Base-by-base conservation (phyloP, 2,888 invertebrate species). In the Emmelina monodactyla region DNA sequence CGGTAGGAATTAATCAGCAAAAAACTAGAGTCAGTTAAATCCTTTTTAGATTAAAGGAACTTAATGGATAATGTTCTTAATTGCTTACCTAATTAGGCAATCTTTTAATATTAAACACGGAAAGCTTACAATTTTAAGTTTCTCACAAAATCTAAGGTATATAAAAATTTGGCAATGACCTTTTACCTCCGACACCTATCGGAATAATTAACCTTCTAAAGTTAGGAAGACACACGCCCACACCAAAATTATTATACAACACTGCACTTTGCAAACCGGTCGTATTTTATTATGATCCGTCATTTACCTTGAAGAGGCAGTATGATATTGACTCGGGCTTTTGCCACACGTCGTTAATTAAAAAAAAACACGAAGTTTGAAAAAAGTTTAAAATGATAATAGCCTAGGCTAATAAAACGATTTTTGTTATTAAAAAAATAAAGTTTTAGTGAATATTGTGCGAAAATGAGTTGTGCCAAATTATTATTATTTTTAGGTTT, bases 401-500 rank as follows among this genome's bases (percentile, higher is more conserved):
- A 19, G 19, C 9, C n/a, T 25, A 25, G 9, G 9, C 3, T 25
- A n/a, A 7, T 7, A 25, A 30, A 14, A 31, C 9, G 15, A 37
- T 32, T 36, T 40, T 40, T 37, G 11, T 28, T 16, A 32, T 33
- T 10, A 14, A 19, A 32, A 22, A 11, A 33, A 33, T 5, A 22
- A 30, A 34, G 16, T 37, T 16, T 30, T 31, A 39, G 31, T 60
- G 57, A 56, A 63, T 68, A 62, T 43, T 50, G n/a, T n/a, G n/a
- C n/a, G n/a, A n/a, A n/a, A n/a, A 25, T 25, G 25, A 11, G 11
- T 25, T n/a, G 11, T n/a, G 11, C 25, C 45, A 53, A 61, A 43
- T 43, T 62, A 22, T 35, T 62, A 19, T 48, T 66, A 41, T 48
- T 67, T 37, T 46, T 60, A 45, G 51, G 50, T 42, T 60, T 48